Evolutionary conservation across 2,797 vertebrate species (phyloP).

Genomic region (Anguilla obscura): DNA sequence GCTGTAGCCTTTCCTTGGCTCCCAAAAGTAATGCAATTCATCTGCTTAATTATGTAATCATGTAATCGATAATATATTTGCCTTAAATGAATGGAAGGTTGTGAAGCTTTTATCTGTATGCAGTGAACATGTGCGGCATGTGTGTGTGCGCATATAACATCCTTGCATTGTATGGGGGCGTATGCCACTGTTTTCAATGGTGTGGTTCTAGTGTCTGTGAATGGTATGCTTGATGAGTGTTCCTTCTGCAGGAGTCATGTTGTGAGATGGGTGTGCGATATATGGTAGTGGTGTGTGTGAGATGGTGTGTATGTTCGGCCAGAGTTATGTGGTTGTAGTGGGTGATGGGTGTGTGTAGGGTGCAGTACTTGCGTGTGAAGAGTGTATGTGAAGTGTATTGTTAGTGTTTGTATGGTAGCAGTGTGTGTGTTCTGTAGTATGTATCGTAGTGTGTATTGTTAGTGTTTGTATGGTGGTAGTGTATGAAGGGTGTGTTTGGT

Average conservation of each 20-base stretch:
- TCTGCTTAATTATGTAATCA: slow-evolving; percentile 29
- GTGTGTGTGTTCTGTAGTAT: no score
- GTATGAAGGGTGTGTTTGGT: neutral
- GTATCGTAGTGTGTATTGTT: no score
- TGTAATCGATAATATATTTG: neutral
- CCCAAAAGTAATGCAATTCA: slow-evolving; percentile 15
- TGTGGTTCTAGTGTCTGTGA: neutral
- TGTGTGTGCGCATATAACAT: neutral
- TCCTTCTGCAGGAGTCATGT: neutral
- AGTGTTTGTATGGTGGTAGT: no score
- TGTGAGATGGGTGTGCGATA: neutral
- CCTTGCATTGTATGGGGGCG: neutral
- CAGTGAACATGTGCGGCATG: neutral
- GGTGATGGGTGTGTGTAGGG: neutral
- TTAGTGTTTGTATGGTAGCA: no score
- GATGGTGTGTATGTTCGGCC: neutral
- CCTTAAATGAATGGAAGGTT: neutral
- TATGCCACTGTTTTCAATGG: neutral
- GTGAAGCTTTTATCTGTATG: neutral
- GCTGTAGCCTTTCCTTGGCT: slow-evolving; percentile 15
- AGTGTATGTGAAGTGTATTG: no score
- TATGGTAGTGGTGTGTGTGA: neutral
- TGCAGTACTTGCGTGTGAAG: slow-evolving; percentile 32
- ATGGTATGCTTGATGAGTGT: neutral
- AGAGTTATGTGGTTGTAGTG: neutral